Conservation (phyloP, 2,888 invertebrate species). For the Cheiracanthium punctorium region DNA sequence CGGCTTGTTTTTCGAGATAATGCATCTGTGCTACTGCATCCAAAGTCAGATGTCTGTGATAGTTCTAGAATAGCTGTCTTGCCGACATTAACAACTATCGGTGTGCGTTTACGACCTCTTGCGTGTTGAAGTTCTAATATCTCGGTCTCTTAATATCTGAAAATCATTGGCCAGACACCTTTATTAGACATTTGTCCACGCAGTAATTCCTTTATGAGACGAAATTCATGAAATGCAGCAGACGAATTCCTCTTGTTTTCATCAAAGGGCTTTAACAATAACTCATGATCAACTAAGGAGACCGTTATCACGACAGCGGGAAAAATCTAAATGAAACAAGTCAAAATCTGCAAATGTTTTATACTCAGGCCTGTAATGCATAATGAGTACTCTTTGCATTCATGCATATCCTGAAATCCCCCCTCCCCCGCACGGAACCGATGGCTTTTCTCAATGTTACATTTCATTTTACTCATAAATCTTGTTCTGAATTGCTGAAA, state of each 20-base stretch:
- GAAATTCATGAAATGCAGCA: too few relatives aligned
- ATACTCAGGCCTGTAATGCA: too few relatives aligned
- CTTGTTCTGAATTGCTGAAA: too few relatives aligned
- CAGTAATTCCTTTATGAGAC: background rate
- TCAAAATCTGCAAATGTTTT: background rate
- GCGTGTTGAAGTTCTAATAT: background rate
- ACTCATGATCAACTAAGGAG: background rate
- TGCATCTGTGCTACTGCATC: slow-evolving; percentile 14
- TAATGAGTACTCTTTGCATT: too few relatives aligned
- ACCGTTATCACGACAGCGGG: background rate
- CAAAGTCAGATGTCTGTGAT: background rate
- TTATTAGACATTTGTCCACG: background rate
- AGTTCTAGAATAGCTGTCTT: slow-evolving; percentile 4
- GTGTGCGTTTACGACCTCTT: background rate
- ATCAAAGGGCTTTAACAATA: background rate
- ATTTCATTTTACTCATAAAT: too few relatives aligned
- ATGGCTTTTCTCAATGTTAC: too few relatives aligned
- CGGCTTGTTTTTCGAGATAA: background rate
- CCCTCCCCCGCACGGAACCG: too few relatives aligned
- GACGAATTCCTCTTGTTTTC: too few relatives aligned
- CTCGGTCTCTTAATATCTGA: background rate
- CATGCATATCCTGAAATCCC: too few relatives aligned
- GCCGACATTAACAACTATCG: slow-evolving; percentile 6
- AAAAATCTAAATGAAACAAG: background rate
- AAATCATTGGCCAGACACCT: background rate